These are phyloP conservation scores for Chrysolina haemoptera DNA, from an alignment of 2,888 invertebrate genomes.

Conservation along the genomic window DNA sequence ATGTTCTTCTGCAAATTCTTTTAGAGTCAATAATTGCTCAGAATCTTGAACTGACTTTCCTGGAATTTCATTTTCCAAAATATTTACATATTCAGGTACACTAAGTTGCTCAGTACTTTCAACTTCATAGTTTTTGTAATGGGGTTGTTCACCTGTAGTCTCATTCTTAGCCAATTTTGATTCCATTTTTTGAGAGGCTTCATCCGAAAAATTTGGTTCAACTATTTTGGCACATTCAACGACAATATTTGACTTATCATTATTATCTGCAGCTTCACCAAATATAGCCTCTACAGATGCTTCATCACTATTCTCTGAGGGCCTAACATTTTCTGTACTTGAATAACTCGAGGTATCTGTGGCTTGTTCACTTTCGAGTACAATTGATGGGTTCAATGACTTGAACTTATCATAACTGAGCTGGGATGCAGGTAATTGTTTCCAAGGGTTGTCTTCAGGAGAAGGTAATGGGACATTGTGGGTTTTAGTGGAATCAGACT, in stretches of 20 bases:
- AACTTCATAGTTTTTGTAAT: background rate
- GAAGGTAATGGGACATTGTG: constrained; percentile 67
- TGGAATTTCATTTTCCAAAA: background rate
- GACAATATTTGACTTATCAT: background rate
- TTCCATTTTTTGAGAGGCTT: background rate
- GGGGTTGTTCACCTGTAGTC: background rate
- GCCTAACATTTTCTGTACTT: background rate
- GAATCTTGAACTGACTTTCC: background rate
- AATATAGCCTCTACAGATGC: background rate
- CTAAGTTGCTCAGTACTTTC: background rate
- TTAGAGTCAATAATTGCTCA: background rate
- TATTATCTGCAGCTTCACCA: background rate
- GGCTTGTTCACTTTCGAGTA: constrained; percentile 40
- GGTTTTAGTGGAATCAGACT: constrained; percentile 29
- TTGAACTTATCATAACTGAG: constrained; percentile 55
- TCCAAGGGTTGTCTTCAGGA: constrained; percentile 69
- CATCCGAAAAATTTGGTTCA: background rate
- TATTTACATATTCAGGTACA: constrained; percentile 21
- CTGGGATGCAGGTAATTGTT: constrained; percentile 62
- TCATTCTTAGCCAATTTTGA: background rate
- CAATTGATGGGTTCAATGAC: constrained; percentile 38
- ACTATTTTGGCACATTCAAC: constrained; percentile 11
- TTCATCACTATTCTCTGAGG: background rate
- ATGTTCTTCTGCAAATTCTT: background rate
- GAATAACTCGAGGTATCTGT: background rate